Conservation (phyloP, 37 sponge, comb jelly and placozoan genomes). For the Dysidea cf. avara region DNA sequence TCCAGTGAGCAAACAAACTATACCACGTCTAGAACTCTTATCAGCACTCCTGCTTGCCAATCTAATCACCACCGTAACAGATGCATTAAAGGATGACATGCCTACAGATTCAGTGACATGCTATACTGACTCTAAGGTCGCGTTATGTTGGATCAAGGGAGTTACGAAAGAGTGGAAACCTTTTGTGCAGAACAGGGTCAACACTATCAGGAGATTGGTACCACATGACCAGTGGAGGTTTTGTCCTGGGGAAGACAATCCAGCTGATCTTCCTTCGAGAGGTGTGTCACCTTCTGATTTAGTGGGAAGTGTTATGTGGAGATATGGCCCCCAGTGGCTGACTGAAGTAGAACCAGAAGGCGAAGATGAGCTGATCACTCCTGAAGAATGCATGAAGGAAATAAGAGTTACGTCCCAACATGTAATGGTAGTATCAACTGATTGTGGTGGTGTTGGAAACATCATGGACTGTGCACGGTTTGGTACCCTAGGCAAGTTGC, state of each 20-base stretch:
- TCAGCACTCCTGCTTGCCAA: constrained; percentile 25
- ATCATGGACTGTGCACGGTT: too few species aligned
- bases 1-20: constrained; percentile 16
- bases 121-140: constrained; percentile 28
- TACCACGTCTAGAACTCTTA: constrained; percentile 32
- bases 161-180: constrained; percentile 22
- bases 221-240: neutral
- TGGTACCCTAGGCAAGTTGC: too few species aligned
- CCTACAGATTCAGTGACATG: neutral
- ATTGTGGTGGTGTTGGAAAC: too few species aligned
- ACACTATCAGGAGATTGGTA: too few species aligned
- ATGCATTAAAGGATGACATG: neutral
- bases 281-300: constrained; percentile 6
- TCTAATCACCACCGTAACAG: constrained; percentile 15
- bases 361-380: too few species aligned
- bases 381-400: too few species aligned
- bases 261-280: too few species aligned
- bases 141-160: constrained; percentile 26
- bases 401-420: too few species aligned
- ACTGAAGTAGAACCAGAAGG: too few species aligned
- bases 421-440: too few species aligned
- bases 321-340: constrained; percentile 20
- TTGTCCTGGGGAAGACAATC: constrained; percentile 16
- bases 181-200: constrained; percentile 27
- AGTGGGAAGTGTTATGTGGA: constrained; percentile 2